Base-by-base conservation (phyloP, 2,113 vertebrate species). In the Lonchura striata region DNA sequence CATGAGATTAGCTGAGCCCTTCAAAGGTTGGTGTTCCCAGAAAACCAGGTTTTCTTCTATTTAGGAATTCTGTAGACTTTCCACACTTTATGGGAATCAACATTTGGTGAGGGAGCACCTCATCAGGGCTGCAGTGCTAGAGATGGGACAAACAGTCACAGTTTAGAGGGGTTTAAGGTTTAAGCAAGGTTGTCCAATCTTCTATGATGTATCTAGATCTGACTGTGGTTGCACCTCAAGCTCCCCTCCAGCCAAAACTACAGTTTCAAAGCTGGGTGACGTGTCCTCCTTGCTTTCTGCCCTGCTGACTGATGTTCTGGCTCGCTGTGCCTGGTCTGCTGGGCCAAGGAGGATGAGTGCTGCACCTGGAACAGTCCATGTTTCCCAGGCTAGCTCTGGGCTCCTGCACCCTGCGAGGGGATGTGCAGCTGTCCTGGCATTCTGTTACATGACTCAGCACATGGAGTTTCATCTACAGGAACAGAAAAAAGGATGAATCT, bases 321-420 rank as follows among this genome's bases (percentile, higher is more conserved):
- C 31, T 46, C 5, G 17, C 69, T 68, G 41, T 46, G 61, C 57
- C 35, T 46, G 31, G 27, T 44, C 35, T 14, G 12, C 21, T 63
- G 56, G 54, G 35, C 56, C 8, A 4, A 42, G 85, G 46, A 82
- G 84, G 18, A 37, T n/a, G 35, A 75, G 69, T 6, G 17, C 27
- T 28, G 24, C 1, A 4, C 11, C 69, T 86, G 86, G n/a, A 75
- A 64, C 37, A 68, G 30, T 20, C 5, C 12, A 1, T 14, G 13
- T 76, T 78, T 79, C 19, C 13, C 0, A 0, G 49, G 16, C 14
- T 31, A 13, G 56, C 50, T 74, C 50, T 53, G 20, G 35, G 28
- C 24, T 77, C 50, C 60, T 52, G 30, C 14, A 27, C 23, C 30
- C 3, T 0, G 1, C 0, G 0, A 42, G 37, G 46, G 72, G 47